Evolutionary conservation across 1,140 invertebrate genomes (phyloP), one percentile per base, ranked within the genome.

Genomic region (Nephila pilipes): DNA sequence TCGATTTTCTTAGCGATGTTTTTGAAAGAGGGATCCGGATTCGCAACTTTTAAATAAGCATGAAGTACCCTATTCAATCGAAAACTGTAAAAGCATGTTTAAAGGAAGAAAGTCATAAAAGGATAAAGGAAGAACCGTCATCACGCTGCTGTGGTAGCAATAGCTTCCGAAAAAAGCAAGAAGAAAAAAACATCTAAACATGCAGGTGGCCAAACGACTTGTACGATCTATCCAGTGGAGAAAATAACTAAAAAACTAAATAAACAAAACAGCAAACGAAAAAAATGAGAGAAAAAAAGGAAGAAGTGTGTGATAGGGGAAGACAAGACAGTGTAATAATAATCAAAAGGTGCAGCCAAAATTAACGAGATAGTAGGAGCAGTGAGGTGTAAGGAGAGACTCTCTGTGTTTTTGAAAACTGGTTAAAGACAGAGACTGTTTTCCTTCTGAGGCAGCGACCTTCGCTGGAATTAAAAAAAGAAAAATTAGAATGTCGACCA

Each of bases 311-410:
- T 83, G 85, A 87, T 32, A 32, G 57, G 58, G 63, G 29, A 63
- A 63, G 32, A 60, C 55, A 87, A 85, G 58, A 87, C 85, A 16
- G 85, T 63, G 85, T 63, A 87, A 87, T 87, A 90, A 79, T 80
- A 75, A 90, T 90, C 87, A 90, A 90, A 90, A 90, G 87, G 87
- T 58, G 87, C 65, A 90, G 69, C 87, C 38, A 58, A 90, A 90
- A 58, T 90, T 75, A 90, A 90, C 87, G 54, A 79, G 87, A 87
- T 32, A 20, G 38, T 4, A 46, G 32, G 12, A 46, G 25, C 46
- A 32, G 57, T 22, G 83, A 88, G 60, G 18, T 32, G 60, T n/a
- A 87, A 87, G 46, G 63, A 36, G 2, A 46, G 1, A n/a, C n/a
- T n/a, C 6, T 81, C 80, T 54, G 80, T 25, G 80, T 25, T 81